Conservation (phyloP, 2,797 vertebrate species). For the Austrolebias charrua region DNA sequence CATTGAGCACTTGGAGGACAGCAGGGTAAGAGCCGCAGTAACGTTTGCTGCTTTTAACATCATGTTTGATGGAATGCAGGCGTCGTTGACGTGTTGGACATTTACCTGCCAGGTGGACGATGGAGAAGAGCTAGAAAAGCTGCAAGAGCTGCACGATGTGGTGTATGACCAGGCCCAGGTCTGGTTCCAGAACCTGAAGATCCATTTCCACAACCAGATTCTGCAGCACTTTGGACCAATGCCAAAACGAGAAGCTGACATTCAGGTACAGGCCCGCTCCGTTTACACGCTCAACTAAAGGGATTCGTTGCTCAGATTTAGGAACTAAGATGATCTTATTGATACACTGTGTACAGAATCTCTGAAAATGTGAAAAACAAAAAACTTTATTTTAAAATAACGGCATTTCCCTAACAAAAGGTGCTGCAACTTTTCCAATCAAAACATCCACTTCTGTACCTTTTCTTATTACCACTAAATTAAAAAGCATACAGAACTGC, state of each 20-base stretch:
- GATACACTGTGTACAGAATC: no score
- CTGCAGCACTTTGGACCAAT: slow-evolving; percentile 97
- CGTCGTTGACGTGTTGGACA: neutral
- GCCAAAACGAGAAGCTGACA: slow-evolving; percentile 91
- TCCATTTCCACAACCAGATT: slow-evolving; percentile 93
- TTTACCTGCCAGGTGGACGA: slow-evolving; percentile 79
- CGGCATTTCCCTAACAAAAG: no score
- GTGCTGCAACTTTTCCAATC: no score
- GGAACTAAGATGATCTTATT: no score
- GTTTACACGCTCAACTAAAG: neutral
- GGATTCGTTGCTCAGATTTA: neutral
- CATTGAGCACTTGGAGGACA: slow-evolving; percentile 90
- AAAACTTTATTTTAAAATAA: no score
- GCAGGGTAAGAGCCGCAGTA: slow-evolving; percentile 77
- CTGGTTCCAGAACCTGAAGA: slow-evolving; percentile 95
- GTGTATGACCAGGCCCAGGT: slow-evolving; percentile 90
- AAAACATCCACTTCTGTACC: no score
- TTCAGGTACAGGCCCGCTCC: slow-evolving; percentile 83
- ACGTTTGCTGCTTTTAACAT: no score
- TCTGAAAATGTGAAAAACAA: no score
- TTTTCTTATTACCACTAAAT: no score
- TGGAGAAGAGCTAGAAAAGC: slow-evolving; percentile 77
- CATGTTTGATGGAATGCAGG: no score
- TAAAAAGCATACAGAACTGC: no score
- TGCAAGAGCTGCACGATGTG: slow-evolving; percentile 87